Conservation (phyloP, 2,888 invertebrate species). For the Micoletzkya japonica region DNA sequence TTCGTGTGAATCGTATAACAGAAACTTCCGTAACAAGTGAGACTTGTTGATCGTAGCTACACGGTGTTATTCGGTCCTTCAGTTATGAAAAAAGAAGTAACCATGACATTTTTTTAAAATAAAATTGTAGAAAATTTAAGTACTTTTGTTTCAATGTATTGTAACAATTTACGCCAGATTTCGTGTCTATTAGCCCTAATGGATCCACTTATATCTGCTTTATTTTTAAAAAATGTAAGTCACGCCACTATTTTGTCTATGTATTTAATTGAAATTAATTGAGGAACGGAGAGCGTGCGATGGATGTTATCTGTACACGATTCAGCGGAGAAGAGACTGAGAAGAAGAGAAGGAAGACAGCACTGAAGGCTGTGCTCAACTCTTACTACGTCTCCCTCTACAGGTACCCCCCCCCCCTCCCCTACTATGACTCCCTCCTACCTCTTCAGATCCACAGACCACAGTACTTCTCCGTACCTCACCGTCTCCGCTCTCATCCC, state of each 20-base stretch:
- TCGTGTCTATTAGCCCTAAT: too few relatives aligned
- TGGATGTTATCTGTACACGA: not conserved
- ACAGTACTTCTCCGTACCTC: not conserved
- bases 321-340: not conserved
- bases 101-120: too few relatives aligned
- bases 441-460: not conserved
- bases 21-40: not conserved
- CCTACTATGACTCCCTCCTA: not conserved
- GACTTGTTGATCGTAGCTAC: too few relatives aligned
- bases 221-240: too few relatives aligned
- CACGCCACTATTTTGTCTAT: too few relatives aligned
- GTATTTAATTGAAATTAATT: too few relatives aligned
- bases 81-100: too few relatives aligned
- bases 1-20: not conserved
- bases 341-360: not conserved
- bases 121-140: too few relatives aligned
- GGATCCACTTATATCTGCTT: too few relatives aligned
- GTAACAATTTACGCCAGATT: too few relatives aligned
- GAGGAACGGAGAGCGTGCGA: not conserved
- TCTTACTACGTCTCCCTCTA: not conserved
- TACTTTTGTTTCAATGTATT: too few relatives aligned
- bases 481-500: not conserved
- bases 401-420: not conserved
- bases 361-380: not conserved
- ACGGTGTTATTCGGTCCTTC: too few relatives aligned